Conservation (phyloP, 2,113 vertebrate genomes). For the Hippotragus niger region DNA sequence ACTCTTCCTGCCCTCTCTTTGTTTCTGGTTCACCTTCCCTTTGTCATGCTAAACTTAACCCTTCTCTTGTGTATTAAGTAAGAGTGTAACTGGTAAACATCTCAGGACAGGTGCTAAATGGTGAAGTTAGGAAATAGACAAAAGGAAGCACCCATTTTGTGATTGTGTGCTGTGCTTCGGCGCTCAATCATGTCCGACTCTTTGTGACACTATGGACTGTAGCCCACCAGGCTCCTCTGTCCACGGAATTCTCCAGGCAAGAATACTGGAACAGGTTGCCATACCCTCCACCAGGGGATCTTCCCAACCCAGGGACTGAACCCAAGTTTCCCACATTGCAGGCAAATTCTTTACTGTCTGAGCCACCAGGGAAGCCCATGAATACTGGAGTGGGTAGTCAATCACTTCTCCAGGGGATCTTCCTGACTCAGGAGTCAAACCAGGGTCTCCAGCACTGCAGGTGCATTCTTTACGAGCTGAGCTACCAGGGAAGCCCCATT, state of each 20-base stretch:
- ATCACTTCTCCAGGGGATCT: not conserved
- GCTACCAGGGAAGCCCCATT: not conserved
- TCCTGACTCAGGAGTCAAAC: not conserved
- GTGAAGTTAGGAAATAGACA: not conserved
- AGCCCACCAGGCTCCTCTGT: not conserved
- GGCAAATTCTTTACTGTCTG: not conserved
- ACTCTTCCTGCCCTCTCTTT: not conserved
- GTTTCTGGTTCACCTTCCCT: not conserved
- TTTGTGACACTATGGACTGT: not conserved
- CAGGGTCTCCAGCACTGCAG: not conserved
- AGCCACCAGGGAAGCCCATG: not conserved
- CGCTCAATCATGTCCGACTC: fast-evolving
- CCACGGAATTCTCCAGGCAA: not conserved
- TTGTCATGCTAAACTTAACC: not conserved
- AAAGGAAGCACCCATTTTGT: not conserved
- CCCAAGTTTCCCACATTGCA: not conserved
- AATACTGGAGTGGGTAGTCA: not conserved
- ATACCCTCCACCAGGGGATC: not conserved
- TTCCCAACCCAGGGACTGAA: not conserved
- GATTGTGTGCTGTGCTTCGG: not conserved
- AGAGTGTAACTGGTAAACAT: not conserved
- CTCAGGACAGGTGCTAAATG: not conserved
- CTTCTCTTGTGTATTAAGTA: not conserved
- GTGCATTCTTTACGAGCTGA: not conserved
- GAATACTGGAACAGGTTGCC: not conserved